Evolutionary conservation across 1,140 invertebrate genomes (phyloP).

Genomic region (Dendroctonus valens): DNA sequence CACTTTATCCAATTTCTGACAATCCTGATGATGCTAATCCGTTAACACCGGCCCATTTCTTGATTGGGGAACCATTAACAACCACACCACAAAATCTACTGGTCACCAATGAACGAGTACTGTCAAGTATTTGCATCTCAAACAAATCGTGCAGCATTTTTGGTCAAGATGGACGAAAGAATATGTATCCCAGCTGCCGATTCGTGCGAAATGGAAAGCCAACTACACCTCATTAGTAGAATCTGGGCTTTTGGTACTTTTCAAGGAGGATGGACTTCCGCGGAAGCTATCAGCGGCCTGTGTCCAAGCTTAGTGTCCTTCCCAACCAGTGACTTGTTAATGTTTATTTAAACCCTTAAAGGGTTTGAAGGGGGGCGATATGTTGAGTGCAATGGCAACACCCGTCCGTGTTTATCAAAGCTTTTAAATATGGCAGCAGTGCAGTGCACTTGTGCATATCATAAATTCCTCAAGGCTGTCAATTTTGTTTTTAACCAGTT

Average conservation of each 20-base stretch:
- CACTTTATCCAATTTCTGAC: slow-evolving; percentile 37
- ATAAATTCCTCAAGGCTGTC: too few relatives aligned
- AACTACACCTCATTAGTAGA: slow-evolving; percentile 25
- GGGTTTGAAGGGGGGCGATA: slow-evolving; percentile 17
- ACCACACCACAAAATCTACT: slow-evolving; percentile 27
- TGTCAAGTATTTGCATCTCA: slow-evolving; percentile 39
- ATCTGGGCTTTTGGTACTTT: slow-evolving; percentile 45
- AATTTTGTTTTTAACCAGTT: too few relatives aligned
- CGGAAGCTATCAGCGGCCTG: slow-evolving; percentile 27
- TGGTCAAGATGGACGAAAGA: slow-evolving; percentile 42
- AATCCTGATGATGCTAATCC: slow-evolving; percentile 39
- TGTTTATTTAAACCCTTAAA: slow-evolving; percentile 10
- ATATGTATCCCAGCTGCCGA: slow-evolving; percentile 37
- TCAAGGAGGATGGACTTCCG: slow-evolving; percentile 39
- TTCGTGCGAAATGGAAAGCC: slow-evolving; percentile 37
- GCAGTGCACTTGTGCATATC: too few relatives aligned
- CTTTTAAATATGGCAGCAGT: too few relatives aligned
- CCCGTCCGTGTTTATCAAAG: too few relatives aligned
- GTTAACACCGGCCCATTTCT: slow-evolving; percentile 45
- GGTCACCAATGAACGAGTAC: slow-evolving; percentile 13
- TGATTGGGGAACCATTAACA: slow-evolving; percentile 44
- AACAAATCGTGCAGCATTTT: slow-evolving; percentile 39
- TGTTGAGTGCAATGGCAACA: not conserved
- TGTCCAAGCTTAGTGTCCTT: slow-evolving; percentile 30
- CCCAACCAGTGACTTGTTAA: not conserved